phyloP scores from a whole-genome alignment of 2,888 invertebrate species.

The Blastobasis adustella region DNA sequence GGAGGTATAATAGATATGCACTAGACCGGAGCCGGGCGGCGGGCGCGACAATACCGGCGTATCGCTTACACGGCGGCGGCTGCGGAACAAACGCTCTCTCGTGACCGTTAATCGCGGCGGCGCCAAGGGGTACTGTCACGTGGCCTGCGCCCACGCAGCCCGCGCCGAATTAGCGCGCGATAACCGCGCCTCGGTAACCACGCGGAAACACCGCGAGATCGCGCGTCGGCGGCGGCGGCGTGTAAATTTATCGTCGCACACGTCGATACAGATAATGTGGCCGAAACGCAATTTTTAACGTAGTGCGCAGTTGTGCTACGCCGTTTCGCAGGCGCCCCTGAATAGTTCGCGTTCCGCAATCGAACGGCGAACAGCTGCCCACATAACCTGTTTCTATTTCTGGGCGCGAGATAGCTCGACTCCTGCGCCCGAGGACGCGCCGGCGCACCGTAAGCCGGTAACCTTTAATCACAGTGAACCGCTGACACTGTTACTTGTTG shows the following conservation, averaged over 20 bases:
- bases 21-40: constrained; percentile 60
- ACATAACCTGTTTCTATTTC: constrained; percentile 63
- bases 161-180: constrained; percentile 54
- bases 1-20: constrained; percentile 65
- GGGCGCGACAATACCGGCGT: constrained; percentile 59
- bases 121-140: constrained; percentile 59
- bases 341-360: constrained; percentile 43
- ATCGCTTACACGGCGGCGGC: constrained; percentile 52
- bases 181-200: constrained; percentile 54
- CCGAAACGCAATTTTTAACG: constrained; percentile 41
- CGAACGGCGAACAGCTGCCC: constrained; percentile 46
- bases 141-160: constrained; percentile 8
- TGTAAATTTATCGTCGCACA: constrained; percentile 61
- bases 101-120: constrained; percentile 59
- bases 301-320: constrained; percentile 44
- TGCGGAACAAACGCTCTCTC: constrained; percentile 59
- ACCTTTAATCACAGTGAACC: constrained; percentile 51
- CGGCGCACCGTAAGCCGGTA: constrained; percentile 24
- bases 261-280: constrained; percentile 43
- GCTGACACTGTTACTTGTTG: constrained; percentile 65
- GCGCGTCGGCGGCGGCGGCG: constrained; percentile 60
- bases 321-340: constrained; percentile 49
- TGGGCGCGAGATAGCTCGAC: constrained; percentile 13
- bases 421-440: no score
- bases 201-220: constrained; percentile 67